Conservation (phyloP, 2,113 vertebrate species). For the Serilophus lunatus region DNA sequence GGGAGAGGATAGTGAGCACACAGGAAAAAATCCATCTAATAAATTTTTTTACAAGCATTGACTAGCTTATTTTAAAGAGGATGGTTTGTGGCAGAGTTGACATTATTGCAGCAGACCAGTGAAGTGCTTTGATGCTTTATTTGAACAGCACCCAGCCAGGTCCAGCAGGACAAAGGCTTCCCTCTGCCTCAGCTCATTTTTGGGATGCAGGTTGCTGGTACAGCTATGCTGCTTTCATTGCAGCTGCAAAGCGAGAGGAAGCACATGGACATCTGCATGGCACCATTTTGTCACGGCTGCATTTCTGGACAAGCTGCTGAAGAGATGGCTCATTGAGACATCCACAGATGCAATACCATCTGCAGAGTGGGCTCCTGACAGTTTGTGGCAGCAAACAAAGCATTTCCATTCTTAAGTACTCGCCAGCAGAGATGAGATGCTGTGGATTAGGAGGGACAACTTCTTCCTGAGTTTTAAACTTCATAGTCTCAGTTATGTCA, state of each 20-base stretch:
- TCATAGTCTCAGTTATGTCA: not conserved
- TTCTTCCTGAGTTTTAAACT: not conserved
- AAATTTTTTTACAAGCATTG: not conserved
- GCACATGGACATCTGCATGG: not conserved
- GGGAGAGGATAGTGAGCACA: not conserved
- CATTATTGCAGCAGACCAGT: not conserved
- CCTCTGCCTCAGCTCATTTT: not conserved
- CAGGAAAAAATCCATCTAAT: not conserved
- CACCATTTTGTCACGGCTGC: not conserved
- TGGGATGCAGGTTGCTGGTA: accelerated
- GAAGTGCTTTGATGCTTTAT: not conserved
- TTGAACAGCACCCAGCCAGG: not conserved
- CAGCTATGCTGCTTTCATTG: not conserved
- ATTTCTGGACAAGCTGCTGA: not conserved
- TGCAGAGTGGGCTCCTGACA: not conserved
- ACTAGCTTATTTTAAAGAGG: not conserved
- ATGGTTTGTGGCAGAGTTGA: not conserved
- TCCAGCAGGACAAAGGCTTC: not conserved
- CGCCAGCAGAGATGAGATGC: accelerated
- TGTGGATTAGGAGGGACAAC: not conserved
- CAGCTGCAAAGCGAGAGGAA: not conserved
- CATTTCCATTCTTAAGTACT: not conserved
- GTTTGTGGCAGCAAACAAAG: not conserved
- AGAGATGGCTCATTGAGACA: accelerated
- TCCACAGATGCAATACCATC: not conserved